phyloP scores from a whole-genome alignment of 23 tunicate genomes.

The Phallusia fumigata region DNA sequence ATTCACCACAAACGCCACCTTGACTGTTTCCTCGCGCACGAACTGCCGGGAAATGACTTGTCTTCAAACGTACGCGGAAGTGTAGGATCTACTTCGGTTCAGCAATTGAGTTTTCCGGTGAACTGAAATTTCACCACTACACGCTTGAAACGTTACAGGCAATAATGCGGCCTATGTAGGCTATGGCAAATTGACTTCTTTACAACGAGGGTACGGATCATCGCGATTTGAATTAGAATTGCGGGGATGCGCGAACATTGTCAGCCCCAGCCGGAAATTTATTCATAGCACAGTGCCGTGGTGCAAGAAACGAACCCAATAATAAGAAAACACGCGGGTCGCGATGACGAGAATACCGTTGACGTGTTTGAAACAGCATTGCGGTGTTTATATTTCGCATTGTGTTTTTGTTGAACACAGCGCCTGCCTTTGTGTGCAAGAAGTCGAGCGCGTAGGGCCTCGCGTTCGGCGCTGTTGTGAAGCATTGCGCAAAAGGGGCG shows the following conservation, averaged over 20 bases:
- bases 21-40: neutral
- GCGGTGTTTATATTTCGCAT: slow-evolving; percentile 3
- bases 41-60: neutral
- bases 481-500: neutral
- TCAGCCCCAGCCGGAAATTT: slow-evolving; percentile 11
- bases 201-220: too few relatives aligned
- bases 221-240: neutral
- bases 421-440: neutral
- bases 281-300: neutral
- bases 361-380: neutral
- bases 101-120: too few relatives aligned
- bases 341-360: neutral
- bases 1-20: neutral
- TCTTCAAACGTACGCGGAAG: too few relatives aligned
- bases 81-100: too few relatives aligned
- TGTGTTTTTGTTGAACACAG: neutral
- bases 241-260: too few relatives aligned
- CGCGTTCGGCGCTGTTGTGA: neutral
- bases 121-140: too few relatives aligned
- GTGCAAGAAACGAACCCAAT: neutral
- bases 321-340: neutral
- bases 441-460: neutral
- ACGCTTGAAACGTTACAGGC: too few relatives aligned
- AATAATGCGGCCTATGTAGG: too few relatives aligned
- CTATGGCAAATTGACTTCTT: too few relatives aligned